Percentiles rank a stretch among this genome's conserved stretches.
phyloP scores from a whole-genome alignment of 2,797 vertebrate species.

The Esox masquinongy region DNA sequence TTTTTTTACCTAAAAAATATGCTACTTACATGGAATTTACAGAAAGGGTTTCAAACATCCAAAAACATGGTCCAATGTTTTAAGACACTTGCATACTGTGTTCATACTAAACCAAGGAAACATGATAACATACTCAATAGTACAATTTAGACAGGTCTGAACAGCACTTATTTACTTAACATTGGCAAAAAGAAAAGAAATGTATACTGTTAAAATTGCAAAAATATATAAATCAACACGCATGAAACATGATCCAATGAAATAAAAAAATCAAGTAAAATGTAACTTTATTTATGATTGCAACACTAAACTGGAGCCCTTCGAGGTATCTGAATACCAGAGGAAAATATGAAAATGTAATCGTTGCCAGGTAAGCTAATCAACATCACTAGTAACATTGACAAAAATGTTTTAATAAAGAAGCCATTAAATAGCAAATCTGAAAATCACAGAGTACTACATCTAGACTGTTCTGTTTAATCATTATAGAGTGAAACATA shows the following conservation, averaged over 20 bases:
- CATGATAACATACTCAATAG: not conserved
- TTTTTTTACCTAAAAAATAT: not conserved
- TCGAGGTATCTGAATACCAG: not conserved
- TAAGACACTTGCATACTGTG: not conserved
- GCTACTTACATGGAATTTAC: not conserved
- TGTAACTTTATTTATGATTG: not conserved
- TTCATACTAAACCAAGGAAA: not conserved
- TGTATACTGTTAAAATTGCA: not conserved
- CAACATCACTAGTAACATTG: constrained; percentile 59
- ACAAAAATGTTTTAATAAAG: constrained; percentile 39
- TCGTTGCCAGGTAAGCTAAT: constrained; percentile 45
- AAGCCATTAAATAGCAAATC: constrained; percentile 50
- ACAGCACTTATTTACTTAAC: not conserved
- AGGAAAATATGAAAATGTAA: not conserved
- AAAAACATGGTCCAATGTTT: not conserved
- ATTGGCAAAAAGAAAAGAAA: not conserved
- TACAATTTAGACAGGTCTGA: not conserved
- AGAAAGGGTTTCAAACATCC: not conserved
- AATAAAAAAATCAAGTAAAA: not conserved
- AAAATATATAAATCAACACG: not conserved
- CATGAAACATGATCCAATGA: not conserved
- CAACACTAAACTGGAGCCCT: not conserved
- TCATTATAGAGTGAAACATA: constrained; percentile 71
- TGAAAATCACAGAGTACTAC: constrained; percentile 66
- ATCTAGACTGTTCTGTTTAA: constrained; percentile 71